A percentile compares a stretch with the other conserved stretches of the same genome.
These are phyloP conservation scores for Pheucticus melanocephalus DNA, from an alignment of 2,113 vertebrate species.

Conservation along the genomic window DNA sequence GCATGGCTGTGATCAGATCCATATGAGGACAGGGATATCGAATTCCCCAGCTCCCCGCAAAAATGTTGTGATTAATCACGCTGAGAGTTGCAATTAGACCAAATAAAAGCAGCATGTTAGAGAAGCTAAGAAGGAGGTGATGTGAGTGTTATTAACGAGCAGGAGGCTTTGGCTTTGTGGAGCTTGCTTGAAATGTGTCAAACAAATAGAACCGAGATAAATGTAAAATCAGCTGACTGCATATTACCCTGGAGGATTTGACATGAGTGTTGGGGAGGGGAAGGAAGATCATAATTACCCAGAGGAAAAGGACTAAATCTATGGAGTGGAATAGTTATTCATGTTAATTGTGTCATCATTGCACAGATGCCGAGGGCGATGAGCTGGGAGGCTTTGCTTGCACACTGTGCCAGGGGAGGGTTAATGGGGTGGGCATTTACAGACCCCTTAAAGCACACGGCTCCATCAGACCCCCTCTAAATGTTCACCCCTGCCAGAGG, in stretches of 20 bases:
- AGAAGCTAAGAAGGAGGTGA: constrained; percentile 12
- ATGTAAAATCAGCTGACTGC: constrained; percentile 1
- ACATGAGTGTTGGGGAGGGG: not conserved
- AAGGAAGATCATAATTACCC: constrained; percentile 36
- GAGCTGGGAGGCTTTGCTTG: not conserved
- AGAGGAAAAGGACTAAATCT: constrained; percentile 30
- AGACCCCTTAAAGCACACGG: not conserved
- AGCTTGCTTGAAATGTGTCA: constrained; percentile 9
- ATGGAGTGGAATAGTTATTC: constrained; percentile 28
- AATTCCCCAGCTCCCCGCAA: constrained; percentile 12
- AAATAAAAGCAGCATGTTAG: constrained; percentile 50
- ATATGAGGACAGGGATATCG: constrained; percentile 9
- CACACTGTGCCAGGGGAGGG: accelerated
- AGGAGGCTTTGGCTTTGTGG: not conserved
- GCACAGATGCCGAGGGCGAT: not conserved
- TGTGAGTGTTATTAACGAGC: not conserved
- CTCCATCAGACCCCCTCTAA: not conserved
- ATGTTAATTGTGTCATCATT: constrained; percentile 10
- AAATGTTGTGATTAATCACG: constrained; percentile 53
- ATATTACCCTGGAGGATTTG: not conserved
- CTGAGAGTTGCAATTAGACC: constrained; percentile 33
- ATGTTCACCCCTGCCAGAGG: not conserved
- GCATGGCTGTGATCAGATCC: constrained; percentile 18
- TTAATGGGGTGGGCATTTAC: not conserved
- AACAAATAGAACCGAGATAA: constrained; percentile 14